Conservation (phyloP, 2,797 vertebrate species). For the Gymnopithys bicolor region DNA sequence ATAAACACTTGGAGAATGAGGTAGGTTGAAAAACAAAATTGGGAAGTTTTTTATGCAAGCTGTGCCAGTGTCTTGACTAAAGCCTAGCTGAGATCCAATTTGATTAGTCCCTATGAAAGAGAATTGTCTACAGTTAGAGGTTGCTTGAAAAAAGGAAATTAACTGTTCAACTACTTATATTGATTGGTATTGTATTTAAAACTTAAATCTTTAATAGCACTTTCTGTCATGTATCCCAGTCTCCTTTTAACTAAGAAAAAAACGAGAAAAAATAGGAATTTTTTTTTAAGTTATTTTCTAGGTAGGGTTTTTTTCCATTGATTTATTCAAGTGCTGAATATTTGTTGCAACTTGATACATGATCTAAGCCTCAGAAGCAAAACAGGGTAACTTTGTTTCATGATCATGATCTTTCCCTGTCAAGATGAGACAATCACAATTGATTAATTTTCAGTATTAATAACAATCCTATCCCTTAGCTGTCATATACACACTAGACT, state of each 20-base stretch:
- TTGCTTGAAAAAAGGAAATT: not conserved
- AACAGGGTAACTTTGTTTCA: not conserved
- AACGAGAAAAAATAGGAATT: not conserved
- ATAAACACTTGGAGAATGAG: not conserved
- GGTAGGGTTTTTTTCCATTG: not conserved
- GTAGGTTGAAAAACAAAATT: not conserved
- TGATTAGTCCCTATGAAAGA: not conserved
- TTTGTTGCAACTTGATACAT: not conserved
- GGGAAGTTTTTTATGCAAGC: not conserved
- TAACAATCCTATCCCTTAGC: not conserved
- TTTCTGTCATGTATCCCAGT: not conserved
- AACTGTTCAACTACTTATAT: not conserved
- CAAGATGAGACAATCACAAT: not conserved
- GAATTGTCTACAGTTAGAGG: not conserved
- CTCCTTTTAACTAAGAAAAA: not conserved
- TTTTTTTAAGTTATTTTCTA: not conserved
- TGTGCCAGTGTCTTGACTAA: not conserved
- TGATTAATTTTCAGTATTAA: constrained; percentile 19
- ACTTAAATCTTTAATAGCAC: not conserved
- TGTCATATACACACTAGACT: not conserved
- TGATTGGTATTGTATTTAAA: not conserved
- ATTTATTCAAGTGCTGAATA: not conserved
- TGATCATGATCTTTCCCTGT: not conserved
- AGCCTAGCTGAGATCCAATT: not conserved
- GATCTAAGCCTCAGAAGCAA: not conserved